A percentile compares a stretch with the other conserved stretches of the same genome.
phyloP scores from a whole-genome alignment of 2,888 invertebrate genomes.

The Glaucopsyche alexis region DNA sequence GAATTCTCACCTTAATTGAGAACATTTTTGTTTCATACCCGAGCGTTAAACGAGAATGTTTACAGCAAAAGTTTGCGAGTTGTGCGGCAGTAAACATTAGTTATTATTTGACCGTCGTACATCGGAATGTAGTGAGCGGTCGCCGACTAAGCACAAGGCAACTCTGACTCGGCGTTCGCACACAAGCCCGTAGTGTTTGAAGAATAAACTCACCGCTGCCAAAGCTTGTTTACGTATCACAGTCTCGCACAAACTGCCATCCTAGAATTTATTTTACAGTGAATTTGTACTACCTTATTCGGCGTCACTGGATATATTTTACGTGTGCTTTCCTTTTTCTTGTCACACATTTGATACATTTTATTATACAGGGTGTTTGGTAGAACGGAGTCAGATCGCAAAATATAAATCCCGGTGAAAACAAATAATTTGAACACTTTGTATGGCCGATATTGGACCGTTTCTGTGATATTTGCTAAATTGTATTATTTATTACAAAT shows the following conservation, averaged over 20 bases:
- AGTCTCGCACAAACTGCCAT: conserved; percentile 52
- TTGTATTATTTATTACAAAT: too few relatives aligned
- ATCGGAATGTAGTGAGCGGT: conserved; percentile 46
- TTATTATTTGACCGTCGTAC: conserved; percentile 56
- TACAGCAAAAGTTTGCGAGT: conserved; percentile 44
- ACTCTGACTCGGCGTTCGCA: conserved; percentile 40
- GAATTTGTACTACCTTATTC: conserved; percentile 25
- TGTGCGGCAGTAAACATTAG: conserved; percentile 63
- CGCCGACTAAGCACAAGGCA: conserved; percentile 40
- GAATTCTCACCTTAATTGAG: conserved; percentile 55
- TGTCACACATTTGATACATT: not conserved
- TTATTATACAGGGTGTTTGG: not conserved
- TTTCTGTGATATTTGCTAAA: too few relatives aligned
- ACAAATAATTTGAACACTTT: too few relatives aligned
- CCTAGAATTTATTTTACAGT: conserved; percentile 54
- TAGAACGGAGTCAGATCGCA: too few relatives aligned
- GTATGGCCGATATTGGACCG: too few relatives aligned
- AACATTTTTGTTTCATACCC: conserved; percentile 12
- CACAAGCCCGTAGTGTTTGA: conserved; percentile 54
- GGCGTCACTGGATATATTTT: conserved; percentile 7
- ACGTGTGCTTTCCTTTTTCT: not conserved
- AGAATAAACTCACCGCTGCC: conserved; percentile 64
- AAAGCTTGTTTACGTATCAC: conserved; percentile 64
- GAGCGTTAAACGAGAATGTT: not conserved
- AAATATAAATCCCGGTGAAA: too few relatives aligned